These are phyloP conservation scores for Ophioderma brevispina DNA, from an alignment of 35 echinoderm and acorn worm genomes.

Conservation along the genomic window DNA sequence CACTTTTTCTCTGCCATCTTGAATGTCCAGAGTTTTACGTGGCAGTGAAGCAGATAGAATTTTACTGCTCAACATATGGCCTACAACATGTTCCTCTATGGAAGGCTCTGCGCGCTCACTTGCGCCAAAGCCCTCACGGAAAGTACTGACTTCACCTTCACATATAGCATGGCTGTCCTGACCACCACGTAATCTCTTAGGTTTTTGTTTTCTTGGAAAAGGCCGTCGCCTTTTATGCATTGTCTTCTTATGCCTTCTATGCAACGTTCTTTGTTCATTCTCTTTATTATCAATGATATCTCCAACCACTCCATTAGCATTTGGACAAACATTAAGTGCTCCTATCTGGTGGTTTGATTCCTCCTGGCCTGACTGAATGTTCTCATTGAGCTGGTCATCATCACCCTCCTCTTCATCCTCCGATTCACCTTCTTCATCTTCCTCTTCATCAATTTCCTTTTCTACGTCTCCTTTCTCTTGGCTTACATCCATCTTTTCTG, in stretches of 20 bases:
- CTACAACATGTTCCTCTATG: constrained; percentile 49
- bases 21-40: constrained; percentile 2
- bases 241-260: constrained; percentile 64
- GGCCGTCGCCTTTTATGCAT: constrained; percentile 67
- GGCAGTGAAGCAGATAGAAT: background rate
- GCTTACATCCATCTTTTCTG: constrained; percentile 84
- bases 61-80: background rate
- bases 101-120: constrained; percentile 71
- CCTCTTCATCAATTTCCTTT: constrained; percentile 78
- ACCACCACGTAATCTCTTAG: constrained; percentile 48
- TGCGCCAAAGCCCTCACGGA: constrained; percentile 68
- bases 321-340: background rate
- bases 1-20: constrained; percentile 14
- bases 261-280: constrained; percentile 66
- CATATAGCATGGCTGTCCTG: constrained; percentile 97
- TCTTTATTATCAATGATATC: constrained; percentile 50
- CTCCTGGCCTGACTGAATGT: constrained; percentile 30
- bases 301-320: constrained; percentile 30
- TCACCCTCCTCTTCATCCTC: constrained; percentile 62
- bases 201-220: constrained; percentile 79
- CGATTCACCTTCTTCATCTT: constrained; percentile 71
- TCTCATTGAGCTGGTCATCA: constrained; percentile 59
- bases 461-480: constrained; percentile 87
- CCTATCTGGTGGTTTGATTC: background rate
- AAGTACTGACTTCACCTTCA: constrained; percentile 96